Conservation (phyloP, 2,888 invertebrate species). For the Halictus ligatus region DNA sequence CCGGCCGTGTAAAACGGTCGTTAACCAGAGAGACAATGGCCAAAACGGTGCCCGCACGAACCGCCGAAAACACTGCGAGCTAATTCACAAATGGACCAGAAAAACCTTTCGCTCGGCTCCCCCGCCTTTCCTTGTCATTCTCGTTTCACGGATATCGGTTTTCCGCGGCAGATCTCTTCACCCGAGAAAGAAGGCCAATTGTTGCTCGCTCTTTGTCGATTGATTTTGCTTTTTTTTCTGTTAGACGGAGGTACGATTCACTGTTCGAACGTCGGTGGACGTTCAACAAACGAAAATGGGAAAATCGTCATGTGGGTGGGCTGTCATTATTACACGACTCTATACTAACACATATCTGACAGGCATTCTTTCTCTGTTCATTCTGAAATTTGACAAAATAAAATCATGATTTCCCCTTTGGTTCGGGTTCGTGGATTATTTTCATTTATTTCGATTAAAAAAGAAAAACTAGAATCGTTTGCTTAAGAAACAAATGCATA, state of each 20-base stretch:
- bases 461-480: no score
- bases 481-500: no score
- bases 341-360: not conserved
- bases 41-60: conserved; percentile 9
- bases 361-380: not conserved
- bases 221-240: not conserved
- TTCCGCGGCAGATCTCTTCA: conserved; percentile 53
- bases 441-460: no score
- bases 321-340: not conserved
- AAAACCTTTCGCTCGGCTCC: conserved; percentile 9
- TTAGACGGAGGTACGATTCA: not conserved
- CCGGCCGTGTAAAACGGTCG: conserved; percentile 49
- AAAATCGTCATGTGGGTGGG: not conserved
- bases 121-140: conserved; percentile 15
- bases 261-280: not conserved
- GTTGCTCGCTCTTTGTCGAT: not conserved
- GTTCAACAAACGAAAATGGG: not conserved
- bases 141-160: conserved; percentile 63
- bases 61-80: conserved; percentile 14
- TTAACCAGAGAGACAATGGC: conserved; percentile 58
- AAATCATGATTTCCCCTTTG: not conserved
- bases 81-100: conserved; percentile 42
- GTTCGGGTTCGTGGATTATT: not conserved
- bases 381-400: not conserved
- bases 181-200: conserved; percentile 25